A percentile compares a stretch with the other conserved stretches of the same genome.
Conservation (phyloP, 2,113 vertebrate species). For the Gavia stellata region DNA sequence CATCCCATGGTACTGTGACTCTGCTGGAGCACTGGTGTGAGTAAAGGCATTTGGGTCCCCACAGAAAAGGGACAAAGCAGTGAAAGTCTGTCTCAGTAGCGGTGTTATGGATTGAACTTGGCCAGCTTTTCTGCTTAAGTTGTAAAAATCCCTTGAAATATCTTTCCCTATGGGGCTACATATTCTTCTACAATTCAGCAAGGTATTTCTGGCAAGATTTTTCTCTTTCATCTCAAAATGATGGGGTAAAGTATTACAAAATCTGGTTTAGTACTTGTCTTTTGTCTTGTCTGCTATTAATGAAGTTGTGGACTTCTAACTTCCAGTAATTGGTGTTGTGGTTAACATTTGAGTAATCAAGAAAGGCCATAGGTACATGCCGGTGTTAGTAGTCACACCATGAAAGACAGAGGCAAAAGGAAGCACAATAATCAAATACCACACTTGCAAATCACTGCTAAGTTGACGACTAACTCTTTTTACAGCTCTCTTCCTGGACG, state of each 20-base stretch:
- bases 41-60: neutral
- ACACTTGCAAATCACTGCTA: constrained; percentile 8
- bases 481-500: neutral
- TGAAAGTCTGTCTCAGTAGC: neutral
- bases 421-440: neutral
- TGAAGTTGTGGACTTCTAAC: neutral
- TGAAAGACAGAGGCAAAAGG: neutral
- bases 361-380: neutral
- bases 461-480: constrained; percentile 27
- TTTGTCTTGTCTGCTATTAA: neutral
- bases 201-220: neutral
- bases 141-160: constrained; percentile 24
- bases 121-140: neutral
- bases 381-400: neutral
- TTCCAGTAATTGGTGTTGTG: neutral
- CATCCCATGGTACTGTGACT: neutral
- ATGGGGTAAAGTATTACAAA: neutral
- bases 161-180: neutral
- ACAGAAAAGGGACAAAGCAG: neutral
- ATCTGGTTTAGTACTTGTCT: neutral
- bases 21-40: neutral
- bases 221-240: constrained; percentile 4
- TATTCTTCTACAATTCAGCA: constrained; percentile 29
- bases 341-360: neutral
- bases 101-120: neutral